A percentile compares a stretch with the other conserved stretches of the same genome.
phyloP scores from a whole-genome alignment of 2,888 invertebrate species.

The Portevinia maculata region DNA sequence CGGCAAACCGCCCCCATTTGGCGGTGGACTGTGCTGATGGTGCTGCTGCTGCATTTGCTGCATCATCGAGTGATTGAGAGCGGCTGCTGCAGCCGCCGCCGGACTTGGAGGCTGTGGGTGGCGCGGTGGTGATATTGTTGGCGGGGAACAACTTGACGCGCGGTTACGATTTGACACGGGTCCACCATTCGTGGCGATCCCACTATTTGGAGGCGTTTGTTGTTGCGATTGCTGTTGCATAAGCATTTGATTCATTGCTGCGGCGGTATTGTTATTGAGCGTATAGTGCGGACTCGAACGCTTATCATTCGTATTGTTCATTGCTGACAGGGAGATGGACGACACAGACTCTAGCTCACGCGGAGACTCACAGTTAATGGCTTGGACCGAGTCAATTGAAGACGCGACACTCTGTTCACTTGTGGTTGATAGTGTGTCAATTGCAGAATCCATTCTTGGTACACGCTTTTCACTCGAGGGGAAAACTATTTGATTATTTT shows the following conservation, averaged over 20 bases:
- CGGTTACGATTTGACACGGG: constrained; percentile 77
- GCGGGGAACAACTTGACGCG: constrained; percentile 81
- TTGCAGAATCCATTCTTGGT: constrained; percentile 85
- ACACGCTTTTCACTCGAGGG: constrained; percentile 49
- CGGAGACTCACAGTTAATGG: constrained; percentile 78
- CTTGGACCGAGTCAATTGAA: constrained; percentile 78
- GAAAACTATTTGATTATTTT: constrained; percentile 17
- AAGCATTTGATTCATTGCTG: constrained; percentile 71
- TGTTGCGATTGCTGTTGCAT: constrained; percentile 77
- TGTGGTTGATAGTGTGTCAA: constrained; percentile 84
- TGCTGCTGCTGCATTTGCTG: constrained; percentile 82
- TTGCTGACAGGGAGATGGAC: constrained; percentile 51
- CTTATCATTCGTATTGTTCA: constrained; percentile 78
- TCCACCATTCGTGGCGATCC: constrained; percentile 78
- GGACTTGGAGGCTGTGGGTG: constrained; percentile 82
- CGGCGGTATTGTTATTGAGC: constrained; percentile 72
- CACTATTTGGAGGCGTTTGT: constrained; percentile 79
- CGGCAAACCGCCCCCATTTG: constrained; percentile 81
- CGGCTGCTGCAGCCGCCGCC: constrained; percentile 79
- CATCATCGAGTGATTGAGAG: constrained; percentile 82
- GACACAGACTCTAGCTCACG: constrained; percentile 65
- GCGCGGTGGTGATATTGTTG: constrained; percentile 80
- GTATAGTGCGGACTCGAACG: constrained; percentile 75
- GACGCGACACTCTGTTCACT: constrained; percentile 85
- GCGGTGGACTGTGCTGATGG: constrained; percentile 87